A percentile compares a stretch with the other conserved stretches of the same genome.
These are phyloP conservation scores for Spea bombifrons DNA, from an alignment of 2,113 vertebrate genomes.

Conservation along the genomic window DNA sequence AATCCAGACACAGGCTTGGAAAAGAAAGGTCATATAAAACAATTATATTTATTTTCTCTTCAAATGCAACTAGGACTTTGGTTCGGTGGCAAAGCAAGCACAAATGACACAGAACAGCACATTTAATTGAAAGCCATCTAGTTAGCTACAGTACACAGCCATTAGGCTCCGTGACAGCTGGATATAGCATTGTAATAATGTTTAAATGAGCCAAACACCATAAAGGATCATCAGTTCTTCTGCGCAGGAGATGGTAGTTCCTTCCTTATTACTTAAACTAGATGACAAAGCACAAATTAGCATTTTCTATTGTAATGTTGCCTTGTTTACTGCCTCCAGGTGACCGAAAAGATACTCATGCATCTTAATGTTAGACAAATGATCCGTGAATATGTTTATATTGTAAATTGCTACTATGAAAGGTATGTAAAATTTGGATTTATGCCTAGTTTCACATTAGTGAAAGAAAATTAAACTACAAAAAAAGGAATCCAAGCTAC, in stretches of 20 bases:
- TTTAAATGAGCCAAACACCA: neutral
- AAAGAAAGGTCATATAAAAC: too few relatives aligned
- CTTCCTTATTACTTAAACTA: neutral
- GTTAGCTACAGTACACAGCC: too few relatives aligned
- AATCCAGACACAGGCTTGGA: too few relatives aligned
- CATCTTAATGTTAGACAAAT: neutral
- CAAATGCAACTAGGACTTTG: too few relatives aligned
- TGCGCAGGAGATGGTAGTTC: neutral
- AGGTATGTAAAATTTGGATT: neutral
- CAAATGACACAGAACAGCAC: too few relatives aligned
- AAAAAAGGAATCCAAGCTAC: too few relatives aligned
- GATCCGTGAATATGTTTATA: neutral
- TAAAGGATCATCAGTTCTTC: neutral
- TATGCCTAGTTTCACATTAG: neutral
- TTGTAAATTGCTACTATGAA: neutral
- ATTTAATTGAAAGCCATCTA: too few relatives aligned
- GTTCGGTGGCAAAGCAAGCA: too few relatives aligned
- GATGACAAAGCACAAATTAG: neutral
- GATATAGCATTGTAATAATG: neutral
- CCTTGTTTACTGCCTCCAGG: conserved; percentile 1
- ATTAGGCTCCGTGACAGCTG: too few relatives aligned
- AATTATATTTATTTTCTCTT: too few relatives aligned
- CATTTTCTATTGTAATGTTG: neutral
- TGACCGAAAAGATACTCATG: neutral
- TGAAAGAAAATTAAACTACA: neutral